phyloP scores from a whole-genome alignment of 2,113 vertebrate genomes.

The Cariama cristata region DNA sequence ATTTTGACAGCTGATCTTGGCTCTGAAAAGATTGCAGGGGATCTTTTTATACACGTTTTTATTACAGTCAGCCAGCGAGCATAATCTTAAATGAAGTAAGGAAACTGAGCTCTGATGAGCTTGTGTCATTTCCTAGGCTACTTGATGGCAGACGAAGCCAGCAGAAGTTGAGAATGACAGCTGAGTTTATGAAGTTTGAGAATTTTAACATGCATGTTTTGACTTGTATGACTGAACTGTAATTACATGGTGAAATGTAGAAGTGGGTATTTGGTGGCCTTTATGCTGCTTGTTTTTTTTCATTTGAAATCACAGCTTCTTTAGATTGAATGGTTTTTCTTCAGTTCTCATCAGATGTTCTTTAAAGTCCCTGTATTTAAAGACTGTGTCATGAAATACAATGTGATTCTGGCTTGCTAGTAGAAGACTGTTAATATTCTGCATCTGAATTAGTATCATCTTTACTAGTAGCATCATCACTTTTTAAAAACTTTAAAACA shows the following conservation, averaged over 20 bases:
- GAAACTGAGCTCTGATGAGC: background rate
- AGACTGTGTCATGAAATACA: background rate
- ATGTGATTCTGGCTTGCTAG: background rate
- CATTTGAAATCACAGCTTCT: background rate
- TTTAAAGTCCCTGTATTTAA: background rate
- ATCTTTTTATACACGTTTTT: background rate
- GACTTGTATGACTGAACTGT: background rate
- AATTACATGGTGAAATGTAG: background rate
- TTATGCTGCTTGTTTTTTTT: background rate
- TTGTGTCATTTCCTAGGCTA: background rate
- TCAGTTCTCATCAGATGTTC: background rate
- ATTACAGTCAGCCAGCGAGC: background rate
- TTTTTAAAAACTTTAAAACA: background rate
- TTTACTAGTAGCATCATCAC: background rate
- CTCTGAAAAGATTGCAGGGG: background rate
- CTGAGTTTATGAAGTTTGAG: background rate
- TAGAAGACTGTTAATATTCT: background rate
- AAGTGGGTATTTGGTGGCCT: background rate
- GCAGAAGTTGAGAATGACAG: background rate
- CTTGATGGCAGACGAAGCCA: background rate
- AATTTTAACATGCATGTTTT: background rate
- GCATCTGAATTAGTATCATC: background rate
- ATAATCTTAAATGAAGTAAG: background rate
- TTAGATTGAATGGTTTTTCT: background rate
- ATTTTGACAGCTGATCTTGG: background rate